phyloP scores from a whole-genome alignment of 2,113 vertebrate genomes.

The Corythoichthys intestinalis region DNA sequence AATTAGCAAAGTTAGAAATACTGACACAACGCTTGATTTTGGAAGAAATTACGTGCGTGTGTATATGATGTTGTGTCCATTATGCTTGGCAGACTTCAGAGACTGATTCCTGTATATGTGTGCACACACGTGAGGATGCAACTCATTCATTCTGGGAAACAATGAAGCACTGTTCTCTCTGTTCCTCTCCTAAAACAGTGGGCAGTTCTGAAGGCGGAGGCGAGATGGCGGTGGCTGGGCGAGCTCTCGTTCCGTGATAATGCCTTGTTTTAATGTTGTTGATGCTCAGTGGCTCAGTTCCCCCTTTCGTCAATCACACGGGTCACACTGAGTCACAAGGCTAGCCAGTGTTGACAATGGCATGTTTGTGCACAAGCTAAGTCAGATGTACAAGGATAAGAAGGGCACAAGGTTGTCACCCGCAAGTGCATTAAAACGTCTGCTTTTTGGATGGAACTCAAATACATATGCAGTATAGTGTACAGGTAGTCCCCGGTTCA shows the following conservation, averaged over 20 bases:
- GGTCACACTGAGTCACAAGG: conserved; percentile 73
- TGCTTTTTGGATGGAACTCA: background rate
- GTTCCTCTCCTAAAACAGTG: conserved; percentile 52
- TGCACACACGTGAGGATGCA: conserved; percentile 46
- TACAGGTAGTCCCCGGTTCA: no score
- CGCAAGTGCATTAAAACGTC: background rate
- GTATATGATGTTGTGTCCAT: background rate
- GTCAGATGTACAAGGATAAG: conserved; percentile 53
- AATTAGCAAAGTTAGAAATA: background rate
- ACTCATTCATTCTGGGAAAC: conserved; percentile 62
- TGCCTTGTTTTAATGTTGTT: conserved; percentile 50
- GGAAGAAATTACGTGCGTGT: background rate
- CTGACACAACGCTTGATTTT: background rate
- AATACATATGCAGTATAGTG: background rate
- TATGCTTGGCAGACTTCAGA: conserved; percentile 32
- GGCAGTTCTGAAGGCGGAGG: conserved; percentile 44
- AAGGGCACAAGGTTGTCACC: conserved; percentile 54
- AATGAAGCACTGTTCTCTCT: conserved; percentile 66
- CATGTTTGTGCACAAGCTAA: conserved; percentile 61
- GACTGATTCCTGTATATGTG: conserved; percentile 33
- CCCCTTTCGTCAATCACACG: conserved; percentile 44
- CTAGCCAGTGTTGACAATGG: conserved; percentile 65
- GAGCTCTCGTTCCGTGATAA: conserved; percentile 57
- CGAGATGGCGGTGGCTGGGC: conserved; percentile 3
- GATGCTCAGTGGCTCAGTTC: conserved; percentile 47